phyloP scores from a whole-genome alignment of 2,888 invertebrate species.

The Philereme transversata region DNA sequence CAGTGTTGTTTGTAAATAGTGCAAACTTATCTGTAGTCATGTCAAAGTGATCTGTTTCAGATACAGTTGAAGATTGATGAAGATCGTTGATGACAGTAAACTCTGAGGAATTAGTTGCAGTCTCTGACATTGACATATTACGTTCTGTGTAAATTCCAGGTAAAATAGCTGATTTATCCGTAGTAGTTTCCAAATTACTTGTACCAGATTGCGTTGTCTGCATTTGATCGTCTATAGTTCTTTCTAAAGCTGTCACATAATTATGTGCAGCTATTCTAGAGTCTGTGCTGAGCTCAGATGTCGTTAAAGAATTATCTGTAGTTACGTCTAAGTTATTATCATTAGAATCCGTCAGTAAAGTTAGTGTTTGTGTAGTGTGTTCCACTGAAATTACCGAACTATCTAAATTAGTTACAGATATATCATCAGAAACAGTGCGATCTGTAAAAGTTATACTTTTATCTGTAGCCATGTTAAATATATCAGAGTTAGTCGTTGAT shows the following conservation, averaged over 20 bases:
- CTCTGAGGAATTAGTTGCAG: neutral
- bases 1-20: neutral
- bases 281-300: neutral
- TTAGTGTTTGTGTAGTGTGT: neutral
- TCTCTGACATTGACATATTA: neutral
- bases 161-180: neutral
- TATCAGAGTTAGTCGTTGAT: neutral
- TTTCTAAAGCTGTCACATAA: neutral
- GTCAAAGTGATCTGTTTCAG: neutral
- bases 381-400: neutral
- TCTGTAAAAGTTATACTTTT: neutral
- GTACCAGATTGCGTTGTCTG: neutral
- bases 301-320: neutral
- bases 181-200: neutral
- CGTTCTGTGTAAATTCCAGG: neutral
- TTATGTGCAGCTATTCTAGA: neutral
- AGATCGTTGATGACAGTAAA: neutral
- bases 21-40: neutral
- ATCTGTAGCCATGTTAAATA: slow-evolving; percentile 2
- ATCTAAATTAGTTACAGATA: slow-evolving; percentile 1
- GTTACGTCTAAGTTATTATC: neutral
- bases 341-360: neutral
- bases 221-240: neutral
- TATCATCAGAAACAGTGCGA: neutral
- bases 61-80: neutral